These are phyloP conservation scores for Caenorhabditis sulstoni DNA, from an alignment of 2,888 invertebrate genomes.

Conservation along the genomic window DNA sequence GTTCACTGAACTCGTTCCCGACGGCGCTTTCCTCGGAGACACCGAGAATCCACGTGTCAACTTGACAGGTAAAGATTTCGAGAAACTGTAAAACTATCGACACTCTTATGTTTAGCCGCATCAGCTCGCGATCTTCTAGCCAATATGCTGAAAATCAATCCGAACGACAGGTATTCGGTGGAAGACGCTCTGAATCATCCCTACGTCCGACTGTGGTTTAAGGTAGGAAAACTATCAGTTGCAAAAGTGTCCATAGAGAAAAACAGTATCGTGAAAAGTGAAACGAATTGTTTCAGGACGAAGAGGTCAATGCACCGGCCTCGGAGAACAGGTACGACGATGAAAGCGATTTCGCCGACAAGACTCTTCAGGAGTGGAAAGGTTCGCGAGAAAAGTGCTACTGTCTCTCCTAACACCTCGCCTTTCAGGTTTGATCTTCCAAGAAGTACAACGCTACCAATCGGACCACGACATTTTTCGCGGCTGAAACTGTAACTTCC, in stretches of 20 bases:
- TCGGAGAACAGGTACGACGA: conserved; percentile 95
- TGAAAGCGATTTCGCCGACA: conserved; percentile 97
- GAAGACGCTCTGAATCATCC: conserved; percentile 96
- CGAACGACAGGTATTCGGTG: conserved; percentile 96
- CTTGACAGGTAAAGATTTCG: conserved; percentile 62
- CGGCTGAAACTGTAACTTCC: conserved; percentile 10
- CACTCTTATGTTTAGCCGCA: conserved; percentile 87
- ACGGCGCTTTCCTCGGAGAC: conserved; percentile 61
- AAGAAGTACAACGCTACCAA: conserved; percentile 97
- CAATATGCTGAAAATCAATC: conserved; percentile 98
- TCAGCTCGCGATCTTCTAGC: conserved; percentile 97
- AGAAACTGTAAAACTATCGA: conserved; percentile 12
- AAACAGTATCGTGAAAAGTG: too few relatives aligned
- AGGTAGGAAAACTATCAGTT: too few relatives aligned
- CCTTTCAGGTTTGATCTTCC: conserved; percentile 90
- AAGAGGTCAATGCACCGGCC: conserved; percentile 97
- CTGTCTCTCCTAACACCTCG: not conserved
- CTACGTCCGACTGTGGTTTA: conserved; percentile 99
- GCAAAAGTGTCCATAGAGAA: too few relatives aligned
- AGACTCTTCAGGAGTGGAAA: conserved; percentile 99
- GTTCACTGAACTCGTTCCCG: conserved; percentile 60
- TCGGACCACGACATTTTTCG: conserved; percentile 84
- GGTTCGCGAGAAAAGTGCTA: conserved; percentile 36
- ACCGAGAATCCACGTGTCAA: conserved; percentile 68
- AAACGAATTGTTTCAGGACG: conserved; percentile 63